Evolutionary conservation across 2,797 vertebrate genomes (phyloP).

Genomic region (Spondyliosoma cantharus): DNA sequence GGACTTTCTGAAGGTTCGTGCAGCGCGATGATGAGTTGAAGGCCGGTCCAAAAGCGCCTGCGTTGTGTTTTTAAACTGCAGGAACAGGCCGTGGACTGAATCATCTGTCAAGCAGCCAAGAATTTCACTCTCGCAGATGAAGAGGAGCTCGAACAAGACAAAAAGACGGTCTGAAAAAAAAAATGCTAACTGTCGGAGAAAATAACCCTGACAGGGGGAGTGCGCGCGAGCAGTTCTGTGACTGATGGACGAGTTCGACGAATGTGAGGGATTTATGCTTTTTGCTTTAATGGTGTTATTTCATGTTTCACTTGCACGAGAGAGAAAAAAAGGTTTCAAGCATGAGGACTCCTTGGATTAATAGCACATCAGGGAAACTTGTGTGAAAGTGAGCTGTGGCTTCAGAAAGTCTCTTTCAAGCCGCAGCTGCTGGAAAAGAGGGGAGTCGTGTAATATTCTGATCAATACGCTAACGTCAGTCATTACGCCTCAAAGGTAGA

Average conservation of each 20-base stretch:
- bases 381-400: not conserved
- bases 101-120: not conserved
- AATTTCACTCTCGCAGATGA: slow-evolving; percentile 10
- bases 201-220: slow-evolving; percentile 9
- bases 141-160: slow-evolving; percentile 19
- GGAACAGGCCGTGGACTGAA: not conserved
- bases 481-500: not conserved
- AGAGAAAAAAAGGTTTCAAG: slow-evolving; percentile 1
- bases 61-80: not conserved
- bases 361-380: not conserved
- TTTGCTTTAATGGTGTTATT: not conserved
- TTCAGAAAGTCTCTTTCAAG: not conserved
- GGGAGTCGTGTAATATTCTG: not conserved
- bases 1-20: not conserved
- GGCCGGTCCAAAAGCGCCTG: not conserved
- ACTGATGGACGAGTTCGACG: slow-evolving; percentile 6
- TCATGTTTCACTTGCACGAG: slow-evolving; percentile 2
- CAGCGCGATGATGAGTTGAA: not conserved
- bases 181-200: not conserved
- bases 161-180: slow-evolving; percentile 13
- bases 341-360: slow-evolving; percentile 5
- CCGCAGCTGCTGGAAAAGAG: not conserved
- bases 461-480: not conserved
- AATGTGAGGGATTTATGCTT: not conserved
- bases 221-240: slow-evolving; percentile 1